Percentiles rank a stretch among this genome's conserved stretches.
Conservation (phyloP, 2,888 invertebrate genomes). For the Caradrina clavipalpis region DNA sequence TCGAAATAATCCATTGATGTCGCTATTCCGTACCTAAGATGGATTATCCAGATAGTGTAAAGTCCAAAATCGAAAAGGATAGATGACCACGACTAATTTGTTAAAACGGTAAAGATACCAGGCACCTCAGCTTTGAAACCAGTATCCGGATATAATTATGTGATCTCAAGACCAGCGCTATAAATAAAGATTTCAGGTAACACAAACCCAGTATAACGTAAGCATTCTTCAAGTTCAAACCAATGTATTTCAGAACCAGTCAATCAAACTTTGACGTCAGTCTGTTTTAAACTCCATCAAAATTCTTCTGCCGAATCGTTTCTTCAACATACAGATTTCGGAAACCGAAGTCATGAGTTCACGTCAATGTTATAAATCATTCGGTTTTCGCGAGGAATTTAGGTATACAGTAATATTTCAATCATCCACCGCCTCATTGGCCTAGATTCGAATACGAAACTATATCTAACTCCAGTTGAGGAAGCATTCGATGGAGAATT, state of each 20-base stretch:
- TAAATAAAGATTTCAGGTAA: constrained; percentile 37
- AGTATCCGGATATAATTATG: constrained; percentile 11
- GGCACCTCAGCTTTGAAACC: not conserved
- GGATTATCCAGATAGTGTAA: no score
- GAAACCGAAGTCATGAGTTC: constrained; percentile 27
- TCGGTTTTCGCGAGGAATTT: constrained; percentile 40
- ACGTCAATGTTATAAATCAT: constrained; percentile 43
- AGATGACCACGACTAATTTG: no score
- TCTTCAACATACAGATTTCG: constrained; percentile 20
- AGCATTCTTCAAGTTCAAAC: constrained; percentile 15
- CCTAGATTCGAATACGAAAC: constrained; percentile 29
- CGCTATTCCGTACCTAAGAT: no score
- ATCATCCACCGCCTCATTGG: constrained; percentile 32
- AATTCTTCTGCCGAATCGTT: constrained; percentile 19
- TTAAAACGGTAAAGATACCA: not conserved
- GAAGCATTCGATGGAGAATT: not conserved
- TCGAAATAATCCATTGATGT: no score
- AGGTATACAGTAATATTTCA: constrained; percentile 53
- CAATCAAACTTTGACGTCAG: constrained; percentile 54
- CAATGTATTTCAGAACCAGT: constrained; percentile 31
- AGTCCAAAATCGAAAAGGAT: no score
- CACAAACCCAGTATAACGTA: constrained; percentile 27
- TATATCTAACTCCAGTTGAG: not conserved
- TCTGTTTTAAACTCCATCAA: constrained; percentile 33
- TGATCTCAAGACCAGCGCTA: constrained; percentile 23